These are phyloP conservation scores for Muscicapa striata DNA, from an alignment of 2,797 vertebrate genomes.

Conservation along the genomic window DNA sequence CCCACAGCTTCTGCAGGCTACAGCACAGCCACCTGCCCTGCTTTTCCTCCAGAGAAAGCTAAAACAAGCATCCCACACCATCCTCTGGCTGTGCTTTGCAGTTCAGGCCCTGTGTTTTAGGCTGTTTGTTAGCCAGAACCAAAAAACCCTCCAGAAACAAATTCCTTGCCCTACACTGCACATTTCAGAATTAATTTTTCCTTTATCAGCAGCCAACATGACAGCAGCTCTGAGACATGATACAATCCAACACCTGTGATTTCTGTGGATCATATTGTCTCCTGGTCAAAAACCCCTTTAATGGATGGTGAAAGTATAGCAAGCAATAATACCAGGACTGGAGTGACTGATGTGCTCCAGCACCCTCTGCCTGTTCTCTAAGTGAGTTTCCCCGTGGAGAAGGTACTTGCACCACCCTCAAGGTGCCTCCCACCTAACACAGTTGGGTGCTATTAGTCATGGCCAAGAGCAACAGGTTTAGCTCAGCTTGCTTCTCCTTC, in stretches of 20 bases:
- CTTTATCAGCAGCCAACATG: background rate
- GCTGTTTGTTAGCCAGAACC: background rate
- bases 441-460: background rate
- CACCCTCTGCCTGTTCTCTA: background rate
- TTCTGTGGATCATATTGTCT: background rate
- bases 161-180: background rate
- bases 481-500: background rate
- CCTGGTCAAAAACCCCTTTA: background rate
- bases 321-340: background rate
- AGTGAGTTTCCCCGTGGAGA: background rate
- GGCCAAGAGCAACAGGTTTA: background rate
- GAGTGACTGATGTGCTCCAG: background rate
- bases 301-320: background rate
- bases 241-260: background rate
- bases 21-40: background rate
- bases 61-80: background rate
- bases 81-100: background rate
- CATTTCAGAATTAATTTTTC: background rate
- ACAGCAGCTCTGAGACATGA: background rate
- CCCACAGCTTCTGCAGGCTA: background rate
- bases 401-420: background rate
- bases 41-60: background rate
- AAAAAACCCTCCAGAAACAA: background rate
- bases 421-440: background rate
- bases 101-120: background rate